phyloP scores from a whole-genome alignment of 2,797 vertebrate genomes.

The Spondyliosoma cantharus region DNA sequence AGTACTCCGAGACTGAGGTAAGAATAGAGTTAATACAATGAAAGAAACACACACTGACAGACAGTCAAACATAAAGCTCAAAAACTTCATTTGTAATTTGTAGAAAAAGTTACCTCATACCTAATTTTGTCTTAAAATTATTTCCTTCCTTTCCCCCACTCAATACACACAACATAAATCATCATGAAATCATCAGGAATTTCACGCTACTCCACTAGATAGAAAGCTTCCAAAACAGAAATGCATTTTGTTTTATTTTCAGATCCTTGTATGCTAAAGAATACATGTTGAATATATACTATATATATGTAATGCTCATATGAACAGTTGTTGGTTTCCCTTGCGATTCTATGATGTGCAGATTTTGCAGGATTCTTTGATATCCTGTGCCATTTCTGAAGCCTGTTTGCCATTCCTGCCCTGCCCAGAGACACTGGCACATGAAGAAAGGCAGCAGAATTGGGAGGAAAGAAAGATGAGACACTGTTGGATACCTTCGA shows the following conservation, averaged over 20 bases:
- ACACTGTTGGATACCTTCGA: slow-evolving; percentile 35
- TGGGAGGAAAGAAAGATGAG: slow-evolving; percentile 50
- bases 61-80: neutral
- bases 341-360: slow-evolving; percentile 2
- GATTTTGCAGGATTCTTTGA: slow-evolving; percentile 50
- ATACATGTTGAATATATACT: neutral
- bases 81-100: too few species aligned
- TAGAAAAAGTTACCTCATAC: neutral
- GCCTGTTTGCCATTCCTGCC: slow-evolving; percentile 43
- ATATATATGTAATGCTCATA: neutral
- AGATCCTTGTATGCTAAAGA: neutral
- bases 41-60: slow-evolving; percentile 11
- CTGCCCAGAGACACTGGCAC: slow-evolving; percentile 53
- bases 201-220: slow-evolving; percentile 42
- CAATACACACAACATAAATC: neutral
- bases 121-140: neutral
- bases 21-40: neutral
- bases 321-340: neutral
- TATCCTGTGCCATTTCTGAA: slow-evolving; percentile 62
- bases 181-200: slow-evolving; percentile 36
- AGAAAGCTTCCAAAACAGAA: neutral
- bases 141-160: neutral
- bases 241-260: neutral
- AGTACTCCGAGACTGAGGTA: neutral
- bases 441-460: slow-evolving; percentile 49